Base-by-base conservation (phyloP, 2,888 invertebrate species). In the Drosophila greeni region DNA sequence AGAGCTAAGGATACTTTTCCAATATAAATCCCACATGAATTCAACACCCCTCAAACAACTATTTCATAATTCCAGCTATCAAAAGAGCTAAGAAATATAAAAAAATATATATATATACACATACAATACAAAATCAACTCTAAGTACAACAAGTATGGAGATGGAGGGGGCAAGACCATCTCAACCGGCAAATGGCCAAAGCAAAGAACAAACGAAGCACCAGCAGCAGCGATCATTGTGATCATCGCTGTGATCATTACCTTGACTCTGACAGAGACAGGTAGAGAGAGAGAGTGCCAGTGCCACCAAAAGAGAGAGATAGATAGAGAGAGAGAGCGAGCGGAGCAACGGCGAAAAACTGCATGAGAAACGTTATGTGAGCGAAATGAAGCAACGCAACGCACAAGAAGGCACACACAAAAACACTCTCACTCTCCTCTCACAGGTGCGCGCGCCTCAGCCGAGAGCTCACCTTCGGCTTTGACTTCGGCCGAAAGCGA, bases 251-350 rank as follows among this genome's bases (percentile, higher is more conserved):
- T 67, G 57, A 72, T 59, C 62, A 52, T 87, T 86, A 88, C 88
- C 88, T 88, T 88, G 88, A 88, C 88, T 87, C 87, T 88, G 88
- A 86, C 61, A 60, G 51, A 57, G 39, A 75, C 48, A 62, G 33
- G 58, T 39, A 52, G 23, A 36, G 31, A 59, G 34, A 40, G n/a
- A n/a, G n/a, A n/a, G n/a, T n/a, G n/a, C n/a, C n/a, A n/a, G 31
- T 40, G 26, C 20, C 31, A 18, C 18, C n/a, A n/a, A n/a, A n/a
- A 56, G 48, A 52, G 43, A 29, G 42, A 37, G 18, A 18, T 18
- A 37, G 24, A 56, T 48, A 52, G 43, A 29, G 42, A 37, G 37
- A 18, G 37, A 37, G 11, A 36, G 9, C 4, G 34, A 26, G 52
- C 31, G 55, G 40, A 51, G 43, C 29, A 47, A 47, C 45, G 60